A percentile compares a stretch with the other conserved stretches of the same genome.
phyloP scores from a whole-genome alignment of 2,888 invertebrate genomes.

The Chaetoderma sp. region DNA sequence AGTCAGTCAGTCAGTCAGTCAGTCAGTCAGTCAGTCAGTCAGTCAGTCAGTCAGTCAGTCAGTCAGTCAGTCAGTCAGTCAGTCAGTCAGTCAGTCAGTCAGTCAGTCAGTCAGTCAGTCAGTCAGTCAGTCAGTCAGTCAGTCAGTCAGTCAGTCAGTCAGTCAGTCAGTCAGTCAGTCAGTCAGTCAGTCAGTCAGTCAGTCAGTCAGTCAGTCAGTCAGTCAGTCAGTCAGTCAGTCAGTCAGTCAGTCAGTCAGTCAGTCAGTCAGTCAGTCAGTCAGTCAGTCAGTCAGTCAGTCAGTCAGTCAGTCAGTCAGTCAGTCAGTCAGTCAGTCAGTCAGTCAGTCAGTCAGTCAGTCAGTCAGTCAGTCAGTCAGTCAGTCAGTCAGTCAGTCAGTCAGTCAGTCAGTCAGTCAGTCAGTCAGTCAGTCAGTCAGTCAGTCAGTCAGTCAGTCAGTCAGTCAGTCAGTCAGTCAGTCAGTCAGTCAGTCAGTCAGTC shows the following conservation, averaged over 20 bases:
- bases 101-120: background rate
- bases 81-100: background rate
- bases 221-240: slow-evolving; percentile 15
- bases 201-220: slow-evolving; percentile 6
- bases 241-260: slow-evolving; percentile 8
- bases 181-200: slow-evolving; percentile 5
- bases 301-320: background rate
- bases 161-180: background rate
- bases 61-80: background rate
- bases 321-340: background rate
- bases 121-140: background rate
- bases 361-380: background rate
- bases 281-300: background rate
- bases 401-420: background rate
- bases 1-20: background rate
- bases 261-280: background rate
- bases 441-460: background rate
- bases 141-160: background rate
- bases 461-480: background rate
- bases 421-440: background rate
- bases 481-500: background rate
- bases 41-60: background rate
- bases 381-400: background rate
- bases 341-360: background rate
- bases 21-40: background rate